Evolutionary conservation across 2,797 vertebrate genomes (phyloP), one percentile per base, ranked within the genome.

Genomic region (Merluccius polli): DNA sequence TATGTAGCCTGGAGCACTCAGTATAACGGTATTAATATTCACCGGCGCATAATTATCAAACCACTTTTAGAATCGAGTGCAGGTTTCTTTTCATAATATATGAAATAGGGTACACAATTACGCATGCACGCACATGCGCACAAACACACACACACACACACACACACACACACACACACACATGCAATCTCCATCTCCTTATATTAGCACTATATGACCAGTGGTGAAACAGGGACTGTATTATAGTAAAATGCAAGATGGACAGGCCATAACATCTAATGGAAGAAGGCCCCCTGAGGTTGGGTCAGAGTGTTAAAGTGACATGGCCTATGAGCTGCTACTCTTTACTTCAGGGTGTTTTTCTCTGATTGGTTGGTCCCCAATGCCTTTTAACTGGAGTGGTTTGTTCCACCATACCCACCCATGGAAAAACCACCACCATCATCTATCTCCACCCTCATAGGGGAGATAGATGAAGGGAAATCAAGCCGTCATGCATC

Each of bases 41-140:
- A 73, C 32, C 5, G 29, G 38, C 74, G 77, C 41, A 67, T 84
- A 82, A 85, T 89, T 87, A 87, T 77, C 70, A 81, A 41, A 77
- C 78, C 52, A 32, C 73, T 71, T 63, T 32, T 71, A 78, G 83
- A 84, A 84, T 83, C 79, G 79, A 84, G 48, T 63, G 24, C 24
- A 38, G 52, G 73, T 78, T 74, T 35, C 41, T 70, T 79, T 70
- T 79, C 21, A 52, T 52, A 21, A 67, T 27, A 33, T 73, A 67
- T 73, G 36, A 15, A 33, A 15, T 68, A n/a, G 36, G 15, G n/a
- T 33, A 13, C 52, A n/a, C 21, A 15, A 33, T 15, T 13, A 21
- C 21, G 27, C 33, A 16, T 24, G 11, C 71, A 72, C 35, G 3
- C 21, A 1, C 33, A 36, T 12, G 16, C 18, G 3, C 5, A 44